Evolutionary conservation across 1,140 invertebrate species (phyloP).

Genomic region (Batillaria attramentaria): DNA sequence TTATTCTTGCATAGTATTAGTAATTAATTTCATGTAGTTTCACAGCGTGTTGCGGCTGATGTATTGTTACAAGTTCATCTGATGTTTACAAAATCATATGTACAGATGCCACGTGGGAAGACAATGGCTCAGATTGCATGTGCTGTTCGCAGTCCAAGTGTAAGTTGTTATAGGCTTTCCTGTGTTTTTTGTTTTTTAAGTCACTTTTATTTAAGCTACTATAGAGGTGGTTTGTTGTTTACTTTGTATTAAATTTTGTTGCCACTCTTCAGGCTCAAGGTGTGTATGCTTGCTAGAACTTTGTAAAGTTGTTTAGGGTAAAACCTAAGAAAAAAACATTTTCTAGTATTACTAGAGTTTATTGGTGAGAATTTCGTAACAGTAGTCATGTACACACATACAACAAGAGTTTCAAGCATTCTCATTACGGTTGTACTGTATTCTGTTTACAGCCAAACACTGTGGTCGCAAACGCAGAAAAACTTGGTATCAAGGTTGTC

Average conservation of each 20-base stretch:
- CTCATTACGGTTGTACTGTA: slow-evolving; percentile 9
- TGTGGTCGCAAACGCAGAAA: slow-evolving; percentile 58
- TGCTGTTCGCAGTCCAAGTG: slow-evolving; percentile 17
- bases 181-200: not conserved
- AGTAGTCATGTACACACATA: too few relatives aligned
- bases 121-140: slow-evolving; percentile 54
- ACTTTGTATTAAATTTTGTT: slow-evolving; percentile 1
- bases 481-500: slow-evolving; percentile 60
- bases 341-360: not conserved
- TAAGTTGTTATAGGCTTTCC: too few relatives aligned
- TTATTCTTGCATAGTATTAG: not conserved
- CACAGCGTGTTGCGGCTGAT: too few relatives aligned
- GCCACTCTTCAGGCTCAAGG: not conserved
- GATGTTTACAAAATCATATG: slow-evolving; percentile 1
- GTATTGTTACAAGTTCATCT: too few relatives aligned
- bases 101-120: slow-evolving; percentile 57
- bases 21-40: not conserved
- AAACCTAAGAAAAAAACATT: slow-evolving; percentile 9
- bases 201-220: not conserved
- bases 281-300: not conserved
- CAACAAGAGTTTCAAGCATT: too few relatives aligned
- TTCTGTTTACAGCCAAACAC: slow-evolving; percentile 52
- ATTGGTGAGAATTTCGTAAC: not conserved
- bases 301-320: too few relatives aligned
- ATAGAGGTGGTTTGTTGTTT: not conserved